A percentile compares a stretch with the other conserved stretches of the same genome.
Evolutionary conservation across 1,140 invertebrate genomes (phyloP).

Genomic region (Apis laboriosa): DNA sequence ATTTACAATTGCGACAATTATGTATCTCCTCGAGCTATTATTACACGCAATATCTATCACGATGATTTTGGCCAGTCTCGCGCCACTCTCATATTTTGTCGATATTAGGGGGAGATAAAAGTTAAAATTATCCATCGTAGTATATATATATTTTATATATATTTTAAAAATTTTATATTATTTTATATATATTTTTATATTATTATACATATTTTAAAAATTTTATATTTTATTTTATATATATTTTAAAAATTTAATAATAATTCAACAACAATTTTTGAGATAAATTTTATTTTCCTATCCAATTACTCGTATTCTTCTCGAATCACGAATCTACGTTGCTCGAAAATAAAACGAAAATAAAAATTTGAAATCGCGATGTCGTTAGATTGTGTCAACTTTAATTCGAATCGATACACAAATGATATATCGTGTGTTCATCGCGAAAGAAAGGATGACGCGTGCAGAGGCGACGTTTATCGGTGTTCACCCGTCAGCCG

Average conservation of each 20-base stretch:
- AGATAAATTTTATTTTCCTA: too few relatives aligned
- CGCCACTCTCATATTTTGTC: not conserved
- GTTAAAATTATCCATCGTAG: not conserved
- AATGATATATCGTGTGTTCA: too few relatives aligned
- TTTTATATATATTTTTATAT: too few relatives aligned
- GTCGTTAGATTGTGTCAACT: not conserved
- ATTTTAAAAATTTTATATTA: too few relatives aligned
- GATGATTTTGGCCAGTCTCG: not conserved
- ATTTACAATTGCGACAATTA: not conserved
- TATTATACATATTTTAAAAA: too few relatives aligned
- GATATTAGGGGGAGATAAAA: not conserved
- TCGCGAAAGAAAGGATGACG: not conserved
- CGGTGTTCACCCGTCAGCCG: slow-evolving; percentile 40
- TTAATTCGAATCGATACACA: not conserved
- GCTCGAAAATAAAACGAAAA: too few relatives aligned
- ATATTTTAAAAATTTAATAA: not conserved
- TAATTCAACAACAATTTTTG: not conserved
- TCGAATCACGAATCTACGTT: too few relatives aligned
- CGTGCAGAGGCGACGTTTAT: slow-evolving; percentile 50
- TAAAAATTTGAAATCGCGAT: too few relatives aligned
- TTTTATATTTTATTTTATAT: too few relatives aligned
- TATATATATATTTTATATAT: too few relatives aligned
- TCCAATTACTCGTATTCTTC: too few relatives aligned
- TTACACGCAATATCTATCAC: not conserved
- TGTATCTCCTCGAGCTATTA: not conserved